Evolutionary conservation across 2,888 invertebrate genomes (phyloP), one percentile per base, ranked within the genome.

Genomic region (Coecobrya sp.): DNA sequence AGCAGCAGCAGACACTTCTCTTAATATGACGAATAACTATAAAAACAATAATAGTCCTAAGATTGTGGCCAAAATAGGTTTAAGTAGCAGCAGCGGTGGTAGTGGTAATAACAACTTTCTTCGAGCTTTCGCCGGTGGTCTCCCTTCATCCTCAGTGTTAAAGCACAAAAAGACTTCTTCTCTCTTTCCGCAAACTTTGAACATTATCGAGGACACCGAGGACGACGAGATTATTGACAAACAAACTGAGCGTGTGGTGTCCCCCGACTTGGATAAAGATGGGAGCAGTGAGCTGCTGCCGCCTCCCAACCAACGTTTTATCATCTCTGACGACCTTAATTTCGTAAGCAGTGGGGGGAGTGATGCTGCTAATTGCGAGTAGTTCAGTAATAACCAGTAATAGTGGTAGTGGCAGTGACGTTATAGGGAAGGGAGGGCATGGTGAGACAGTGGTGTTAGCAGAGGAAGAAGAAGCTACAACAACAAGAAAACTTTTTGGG

Each of bases 391-490:
- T 45, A 45, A 19, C 3, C 62, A 81, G 45, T 88, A 79, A 55
- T 55, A 70, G 59, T 62, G 52, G 13, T 81, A 52, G 82, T 82
- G 82, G 19, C 8, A 84, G 45, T 79, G 55, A 45, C 68, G 82
- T 59, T 68, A 59, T 22, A 52, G 19, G n/a, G n/a, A 55, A 16
- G 55, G 55, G n/a, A 55, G 55, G 16, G 1, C 5, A 55, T 68
- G 65, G 42, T 70, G 88, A 81, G 27, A 19, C 19, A 19, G 73
- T 73, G 30, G 45, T 49, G 36, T 27, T 19, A 22, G 97, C 98
- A 95, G 96, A 96, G 49, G 96, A 96, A 49, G 97, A 98, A 59
- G 96, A 97, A 89, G 97, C 98, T 10, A 55, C 89, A 19, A 55
- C 89, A 42, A 92, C 89, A 8, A 25, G 59, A 81, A 93, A 91